Evolutionary conservation across 2,888 invertebrate genomes (phyloP).

Genomic region (Eulithis testata): DNA sequence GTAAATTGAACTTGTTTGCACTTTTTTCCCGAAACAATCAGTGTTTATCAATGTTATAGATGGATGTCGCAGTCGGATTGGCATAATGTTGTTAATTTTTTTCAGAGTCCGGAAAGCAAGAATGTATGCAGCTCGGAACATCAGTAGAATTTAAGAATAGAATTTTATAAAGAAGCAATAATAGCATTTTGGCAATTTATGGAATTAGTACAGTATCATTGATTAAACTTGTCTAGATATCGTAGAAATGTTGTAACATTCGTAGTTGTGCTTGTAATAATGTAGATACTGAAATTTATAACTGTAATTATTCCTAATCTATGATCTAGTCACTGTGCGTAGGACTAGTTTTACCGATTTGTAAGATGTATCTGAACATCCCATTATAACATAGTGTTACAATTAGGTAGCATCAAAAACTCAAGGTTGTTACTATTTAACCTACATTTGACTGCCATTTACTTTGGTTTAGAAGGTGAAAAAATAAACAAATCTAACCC

Average conservation of each 20-base stretch:
- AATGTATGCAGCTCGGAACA: slow-evolving; percentile 54
- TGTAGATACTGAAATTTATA: slow-evolving; percentile 66
- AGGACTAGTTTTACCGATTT: slow-evolving; percentile 74
- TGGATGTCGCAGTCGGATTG: slow-evolving; percentile 42
- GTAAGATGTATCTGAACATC: slow-evolving; percentile 45
- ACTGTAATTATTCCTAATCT: slow-evolving; percentile 77
- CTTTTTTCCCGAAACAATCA: slow-evolving; percentile 52
- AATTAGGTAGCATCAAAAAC: slow-evolving; percentile 44
- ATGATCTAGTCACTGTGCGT: slow-evolving; percentile 80
- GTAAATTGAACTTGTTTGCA: slow-evolving; percentile 74
- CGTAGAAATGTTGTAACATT: slow-evolving; percentile 42
- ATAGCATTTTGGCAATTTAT: slow-evolving; percentile 44
- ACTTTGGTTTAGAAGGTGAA: slow-evolving; percentile 15
- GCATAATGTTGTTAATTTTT: slow-evolving; percentile 48
- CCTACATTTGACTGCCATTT: slow-evolving; percentile 76
- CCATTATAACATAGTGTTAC: slow-evolving; percentile 33
- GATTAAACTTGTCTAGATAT: slow-evolving; percentile 30
- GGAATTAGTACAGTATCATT: slow-evolving; percentile 34
- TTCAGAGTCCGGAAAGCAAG: slow-evolving; percentile 79
- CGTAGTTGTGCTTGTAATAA: slow-evolving; percentile 63
- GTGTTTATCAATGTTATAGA: slow-evolving; percentile 50
- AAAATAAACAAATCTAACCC: slow-evolving; percentile 12
- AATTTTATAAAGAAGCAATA: slow-evolving; percentile 59
- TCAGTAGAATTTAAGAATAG: slow-evolving; percentile 37
- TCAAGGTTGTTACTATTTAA: slow-evolving; percentile 60